Base-by-base conservation (phyloP, 2,888 invertebrate genomes). In the Tenodera sinensis region DNA sequence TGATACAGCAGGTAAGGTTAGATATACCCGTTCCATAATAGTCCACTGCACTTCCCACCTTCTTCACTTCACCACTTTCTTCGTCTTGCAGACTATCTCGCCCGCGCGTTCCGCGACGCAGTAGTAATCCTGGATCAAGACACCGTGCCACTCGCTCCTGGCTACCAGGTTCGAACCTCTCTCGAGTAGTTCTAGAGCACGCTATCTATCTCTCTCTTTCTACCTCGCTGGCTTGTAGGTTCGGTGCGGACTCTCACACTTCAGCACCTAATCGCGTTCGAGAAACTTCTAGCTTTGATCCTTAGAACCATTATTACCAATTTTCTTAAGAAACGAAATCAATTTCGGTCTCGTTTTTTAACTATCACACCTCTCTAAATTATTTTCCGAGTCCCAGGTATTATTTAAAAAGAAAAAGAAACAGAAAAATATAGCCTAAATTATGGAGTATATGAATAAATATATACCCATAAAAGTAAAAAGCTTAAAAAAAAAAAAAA, bases 1-100 rank as follows among this genome's bases (percentile, higher is more conserved):
- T 91, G 88, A 90, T 92, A 84, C 91, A 91, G 89, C 92, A 92
- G 92, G 92, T 92, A 91, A 86, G 90, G 54, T 71, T 12, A 42
- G 42, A 12, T 42, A 42, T 12, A 42, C 54, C 25, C 54, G 20
- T 4, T 71, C 54, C 54, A 71, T 4, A 6, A 71, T 25, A 71
- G 54, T 3, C 54, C 20, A 20, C 54, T 25, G 54, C 54, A 71
- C 54, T 71, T 71, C 25, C 54, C 54, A 42, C 54, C 54, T 71
- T 71, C 54, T 71, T 20, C 25, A 71, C 54, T 71, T 71, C 54
- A 71, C 54, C 54, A 71, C 54, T 71, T 71, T 71, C 54, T 71
- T 71, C 54, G 54, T 71, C 54, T 71, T 71, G 54, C 54, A 71
- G 54, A 71, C 54, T 71, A 71, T 71, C 54, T 71, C 54, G 54